A percentile compares a stretch with the other conserved stretches of the same genome.
Evolutionary conservation across 1,140 invertebrate genomes (phyloP).

Genomic region (Cherax destructor): DNA sequence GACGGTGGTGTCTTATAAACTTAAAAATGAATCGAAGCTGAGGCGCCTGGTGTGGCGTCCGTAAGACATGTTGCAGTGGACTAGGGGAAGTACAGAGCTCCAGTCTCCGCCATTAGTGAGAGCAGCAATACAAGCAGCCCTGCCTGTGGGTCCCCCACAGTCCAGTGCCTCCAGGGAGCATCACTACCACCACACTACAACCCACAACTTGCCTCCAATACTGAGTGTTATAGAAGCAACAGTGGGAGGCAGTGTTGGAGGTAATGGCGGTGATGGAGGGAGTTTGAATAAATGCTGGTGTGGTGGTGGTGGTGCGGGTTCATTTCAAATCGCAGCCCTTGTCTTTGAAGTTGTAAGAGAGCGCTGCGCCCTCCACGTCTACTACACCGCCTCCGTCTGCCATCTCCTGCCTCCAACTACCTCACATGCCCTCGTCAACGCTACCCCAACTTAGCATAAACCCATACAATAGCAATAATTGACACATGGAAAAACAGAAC

Average conservation of each 20-base stretch:
- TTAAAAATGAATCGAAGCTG: neutral
- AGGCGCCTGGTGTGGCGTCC: no score
- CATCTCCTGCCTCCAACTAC: no score
- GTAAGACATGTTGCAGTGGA: no score
- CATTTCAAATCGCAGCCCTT: conserved; percentile 20
- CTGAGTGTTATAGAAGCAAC: no score
- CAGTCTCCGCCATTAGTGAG: neutral
- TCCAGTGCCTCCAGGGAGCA: neutral
- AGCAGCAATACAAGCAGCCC: neutral
- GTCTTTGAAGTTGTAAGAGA: neutral
- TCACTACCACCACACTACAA: neutral
- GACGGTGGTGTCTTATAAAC: neutral
- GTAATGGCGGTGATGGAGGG: neutral
- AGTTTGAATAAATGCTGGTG: neutral
- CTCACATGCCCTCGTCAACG: no score
- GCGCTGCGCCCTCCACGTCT: no score
- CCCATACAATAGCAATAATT: no score
- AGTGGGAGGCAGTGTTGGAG: no score
- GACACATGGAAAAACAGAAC: neutral
- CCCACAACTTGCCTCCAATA: no score
- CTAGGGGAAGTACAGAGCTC: no score
- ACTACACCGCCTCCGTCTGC: no score
- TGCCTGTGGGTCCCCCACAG: conserved; percentile 30
- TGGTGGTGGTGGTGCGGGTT: neutral
- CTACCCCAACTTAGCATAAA: no score